phyloP scores from a whole-genome alignment of 2,113 vertebrate genomes.

The human region GRCh38 chrX:69060001-69060500 shows the following conservation, averaged over 20 bases:
- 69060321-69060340: slow-evolving; percentile 71
- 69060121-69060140: background rate
- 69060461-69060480: background rate
- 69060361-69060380: slow-evolving; percentile 68
- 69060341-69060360: slow-evolving; percentile 78
- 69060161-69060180: slow-evolving; percentile 43
- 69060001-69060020: background rate
- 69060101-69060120: slow-evolving; percentile 10
- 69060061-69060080: too few relatives aligned
- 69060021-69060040: background rate
- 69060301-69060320: slow-evolving; percentile 67
- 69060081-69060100: background rate
- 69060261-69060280: slow-evolving; percentile 72
- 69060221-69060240: slow-evolving; percentile 68
- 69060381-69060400: slow-evolving; percentile 68
- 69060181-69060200: slow-evolving; percentile 5
- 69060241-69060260: slow-evolving; percentile 34
- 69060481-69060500: background rate
- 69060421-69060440: background rate
- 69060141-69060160: slow-evolving; percentile 24
- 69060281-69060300: slow-evolving; percentile 79
- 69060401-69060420: slow-evolving; percentile 60
- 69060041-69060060: too few relatives aligned
- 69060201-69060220: slow-evolving; percentile 73
- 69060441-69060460: slow-evolving; percentile 23